Evolutionary conservation across 2,113 vertebrate species (phyloP).

Genomic region (Nannospalax galili): DNA sequence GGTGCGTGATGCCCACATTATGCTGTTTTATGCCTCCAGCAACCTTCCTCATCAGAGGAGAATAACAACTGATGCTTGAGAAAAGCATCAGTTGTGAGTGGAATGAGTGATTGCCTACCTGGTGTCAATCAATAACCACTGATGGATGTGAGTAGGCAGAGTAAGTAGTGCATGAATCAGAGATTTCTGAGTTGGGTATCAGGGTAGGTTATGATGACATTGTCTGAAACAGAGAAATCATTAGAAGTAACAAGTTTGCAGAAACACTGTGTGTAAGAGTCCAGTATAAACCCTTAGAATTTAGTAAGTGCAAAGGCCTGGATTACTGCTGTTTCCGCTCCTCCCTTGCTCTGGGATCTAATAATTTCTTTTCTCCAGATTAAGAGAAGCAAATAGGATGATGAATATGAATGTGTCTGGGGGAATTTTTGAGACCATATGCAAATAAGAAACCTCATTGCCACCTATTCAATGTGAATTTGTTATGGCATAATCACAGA

Average conservation of each 20-base stretch:
- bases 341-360: background rate
- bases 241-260: background rate
- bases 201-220: background rate
- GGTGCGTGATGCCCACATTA: background rate
- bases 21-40: background rate
- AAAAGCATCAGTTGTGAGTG: background rate
- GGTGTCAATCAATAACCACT: background rate
- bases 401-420: background rate
- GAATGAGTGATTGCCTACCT: background rate
- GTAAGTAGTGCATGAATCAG: slow-evolving; percentile 15
- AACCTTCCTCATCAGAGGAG: background rate
- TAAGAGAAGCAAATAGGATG: background rate
- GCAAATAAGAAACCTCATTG: slow-evolving; percentile 14
- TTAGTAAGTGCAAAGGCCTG: background rate
- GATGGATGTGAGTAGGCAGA: background rate
- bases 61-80: background rate
- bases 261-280: background rate
- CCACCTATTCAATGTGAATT: background rate
- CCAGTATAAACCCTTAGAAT: background rate
- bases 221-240: background rate
- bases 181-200: background rate
- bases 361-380: slow-evolving; percentile 8
- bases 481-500: background rate
- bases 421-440: background rate
- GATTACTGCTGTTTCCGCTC: background rate